These are phyloP conservation scores for Drosophila baimaii DNA, from an alignment of 1,140 invertebrate genomes.

Conservation along the genomic window DNA sequence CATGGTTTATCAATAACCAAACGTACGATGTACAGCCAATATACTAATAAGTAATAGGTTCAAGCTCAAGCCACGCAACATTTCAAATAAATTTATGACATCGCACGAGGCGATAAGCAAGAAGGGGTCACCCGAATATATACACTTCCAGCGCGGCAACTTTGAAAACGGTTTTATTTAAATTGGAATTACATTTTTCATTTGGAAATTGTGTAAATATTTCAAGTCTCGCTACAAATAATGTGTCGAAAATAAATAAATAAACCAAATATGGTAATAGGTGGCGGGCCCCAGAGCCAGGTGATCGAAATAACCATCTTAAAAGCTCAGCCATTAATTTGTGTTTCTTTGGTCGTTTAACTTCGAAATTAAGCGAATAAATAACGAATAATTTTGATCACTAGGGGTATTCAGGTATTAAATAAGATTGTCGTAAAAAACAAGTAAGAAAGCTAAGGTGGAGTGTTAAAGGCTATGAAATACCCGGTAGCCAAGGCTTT, in stretches of 20 bases:
- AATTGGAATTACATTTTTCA: constrained; percentile 74
- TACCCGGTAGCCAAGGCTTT: no score
- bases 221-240: constrained; percentile 61
- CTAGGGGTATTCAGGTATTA: constrained; percentile 13
- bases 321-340: constrained; percentile 64
- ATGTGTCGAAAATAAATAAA: constrained; percentile 71
- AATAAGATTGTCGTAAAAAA: neutral
- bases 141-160: constrained; percentile 6
- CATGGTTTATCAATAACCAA: constrained; percentile 54
- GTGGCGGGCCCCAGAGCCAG: constrained; percentile 9
- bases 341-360: constrained; percentile 41
- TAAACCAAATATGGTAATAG: constrained; percentile 42
- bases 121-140: constrained; percentile 9
- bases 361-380: constrained; percentile 41
- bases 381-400: constrained; percentile 16
- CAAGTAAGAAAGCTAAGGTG: neutral
- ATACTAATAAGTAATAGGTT: constrained; percentile 55
- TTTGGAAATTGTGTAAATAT: constrained; percentile 70
- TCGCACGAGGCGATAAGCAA: constrained; percentile 58
- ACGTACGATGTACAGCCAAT: no score
- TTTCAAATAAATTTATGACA: constrained; percentile 65
- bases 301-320: constrained; percentile 39
- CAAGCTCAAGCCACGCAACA: constrained; percentile 65
- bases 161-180: constrained; percentile 58
- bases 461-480: no score